Evolutionary conservation across 2,888 invertebrate genomes (phyloP), one percentile per base, ranked within the genome.

Genomic region (Chirona hameri): DNA sequence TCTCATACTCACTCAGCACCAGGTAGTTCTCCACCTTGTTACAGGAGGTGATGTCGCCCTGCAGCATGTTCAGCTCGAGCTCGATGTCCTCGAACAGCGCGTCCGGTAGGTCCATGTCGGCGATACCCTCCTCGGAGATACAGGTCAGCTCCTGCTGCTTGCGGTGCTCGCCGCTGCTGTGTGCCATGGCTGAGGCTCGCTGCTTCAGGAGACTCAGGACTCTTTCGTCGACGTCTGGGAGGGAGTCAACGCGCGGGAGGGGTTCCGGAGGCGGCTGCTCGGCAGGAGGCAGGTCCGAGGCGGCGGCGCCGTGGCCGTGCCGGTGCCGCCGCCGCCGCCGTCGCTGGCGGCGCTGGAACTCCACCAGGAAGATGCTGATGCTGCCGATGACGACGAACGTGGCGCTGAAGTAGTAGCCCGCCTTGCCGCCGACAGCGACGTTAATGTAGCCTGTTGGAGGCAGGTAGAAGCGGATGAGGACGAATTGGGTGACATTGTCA

Each of bases 1-100:
- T 94, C 88, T 95, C 94, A 88, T 94, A 94, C 88, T 95, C 95
- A 86, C 94, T 94, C 85, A 94, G 90, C 94, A 95, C 94, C 86
- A 95, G 89, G 88, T 94, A 94, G 89, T 94, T 94, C 88, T 95
- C 94, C 85, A 94, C 93, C 90, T 91, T 89, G n/a, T 87, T 87
- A 84, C 85, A 86, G 15, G 87, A 86, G n/a, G 87, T 87, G 83
- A 87, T 87, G 84, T 86, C 86, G 81, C 85, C 85, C 29, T 84
- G 85, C 65, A 84, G 84, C 69, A 84, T 84, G 60, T 85, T 84
- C 85, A 94, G 89, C 86, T 94, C 94, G 39, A 76, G 76, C 80
- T 85, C 85, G 85, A 94, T 89, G 86, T 94, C 94, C 84, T 94
- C 94, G 55, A 94, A 90, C 83, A 94, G 88, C 87, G 93, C 93